A percentile compares a stretch with the other conserved stretches of the same genome.
Conservation (phyloP, 2,797 vertebrate genomes). For the Okamejei kenojei region DNA sequence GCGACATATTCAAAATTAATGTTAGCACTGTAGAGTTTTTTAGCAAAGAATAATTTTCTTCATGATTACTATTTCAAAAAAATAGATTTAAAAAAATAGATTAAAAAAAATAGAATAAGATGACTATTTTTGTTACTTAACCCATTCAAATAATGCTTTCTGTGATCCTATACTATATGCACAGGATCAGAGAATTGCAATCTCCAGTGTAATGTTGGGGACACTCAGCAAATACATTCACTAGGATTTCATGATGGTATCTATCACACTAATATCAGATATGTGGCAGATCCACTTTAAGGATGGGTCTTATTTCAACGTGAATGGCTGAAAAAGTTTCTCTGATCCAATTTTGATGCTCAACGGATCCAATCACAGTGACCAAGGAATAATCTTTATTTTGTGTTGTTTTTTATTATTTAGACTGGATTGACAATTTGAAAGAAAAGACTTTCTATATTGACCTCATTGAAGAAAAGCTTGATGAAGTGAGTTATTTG, state of each 20-base stretch:
- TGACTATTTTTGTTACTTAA: too few species aligned
- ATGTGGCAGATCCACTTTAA: too few species aligned
- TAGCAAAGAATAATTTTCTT: background rate
- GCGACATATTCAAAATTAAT: background rate
- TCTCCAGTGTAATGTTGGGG: too few species aligned
- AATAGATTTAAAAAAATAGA: background rate
- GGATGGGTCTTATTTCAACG: too few species aligned
- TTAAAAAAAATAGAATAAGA: too few species aligned
- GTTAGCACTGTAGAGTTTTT: background rate
- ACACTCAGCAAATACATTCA: too few species aligned
- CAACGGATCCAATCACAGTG: background rate
- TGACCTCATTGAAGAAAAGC: background rate
- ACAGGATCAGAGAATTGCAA: too few species aligned
- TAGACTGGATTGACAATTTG: constrained; percentile 18
- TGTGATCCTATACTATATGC: too few species aligned
- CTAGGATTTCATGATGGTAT: too few species aligned
- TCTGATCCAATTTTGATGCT: background rate
- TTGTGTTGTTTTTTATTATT: background rate
- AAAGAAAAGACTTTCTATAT: background rate
- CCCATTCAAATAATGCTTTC: too few species aligned
- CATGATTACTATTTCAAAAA: background rate
- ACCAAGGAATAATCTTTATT: background rate
- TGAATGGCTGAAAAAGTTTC: too few species aligned
- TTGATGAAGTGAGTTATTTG: constrained; percentile 29
- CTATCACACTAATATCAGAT: too few species aligned